A percentile compares a stretch with the other conserved stretches of the same genome.
phyloP scores from a whole-genome alignment of 2,888 invertebrate genomes.

The Agrotis puta region DNA sequence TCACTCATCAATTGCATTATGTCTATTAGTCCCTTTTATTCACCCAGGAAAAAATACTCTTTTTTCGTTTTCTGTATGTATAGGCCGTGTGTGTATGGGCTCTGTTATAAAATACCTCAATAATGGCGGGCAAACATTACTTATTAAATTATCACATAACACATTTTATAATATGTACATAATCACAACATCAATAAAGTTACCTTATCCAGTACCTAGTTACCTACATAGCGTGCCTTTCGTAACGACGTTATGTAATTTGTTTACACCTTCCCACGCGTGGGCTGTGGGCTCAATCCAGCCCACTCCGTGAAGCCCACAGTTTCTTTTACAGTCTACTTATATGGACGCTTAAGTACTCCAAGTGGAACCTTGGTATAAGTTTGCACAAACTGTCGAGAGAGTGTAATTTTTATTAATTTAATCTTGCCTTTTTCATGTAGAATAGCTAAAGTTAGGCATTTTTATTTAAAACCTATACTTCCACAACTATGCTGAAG shows the following conservation, averaged over 20 bases:
- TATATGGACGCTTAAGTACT: conserved; percentile 74
- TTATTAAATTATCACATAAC: conserved; percentile 13
- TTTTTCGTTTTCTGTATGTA: too few species aligned
- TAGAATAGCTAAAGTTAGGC: too few species aligned
- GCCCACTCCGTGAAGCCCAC: conserved; percentile 78
- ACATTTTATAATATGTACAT: conserved; percentile 3
- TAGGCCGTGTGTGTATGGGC: too few species aligned
- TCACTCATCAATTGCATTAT: too few species aligned
- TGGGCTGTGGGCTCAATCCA: conserved; percentile 76
- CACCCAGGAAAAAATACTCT: too few species aligned
- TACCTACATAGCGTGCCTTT: conserved; percentile 55
- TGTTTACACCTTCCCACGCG: conserved; percentile 76
- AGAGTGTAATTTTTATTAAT: conserved; percentile 55
- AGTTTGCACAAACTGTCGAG: conserved; percentile 67
- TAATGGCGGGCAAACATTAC: background rate
- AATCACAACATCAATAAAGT: conserved; percentile 16
- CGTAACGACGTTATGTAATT: conserved; percentile 77
- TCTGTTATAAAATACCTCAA: background rate
- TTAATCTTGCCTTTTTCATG: background rate
- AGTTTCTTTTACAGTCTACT: conserved; percentile 72
- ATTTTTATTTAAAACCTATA: background rate
- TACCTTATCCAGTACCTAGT: conserved; percentile 31
- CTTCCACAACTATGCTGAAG: background rate
- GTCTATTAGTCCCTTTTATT: too few species aligned
- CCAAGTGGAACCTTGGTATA: conserved; percentile 67